Base-by-base conservation (phyloP, 2,113 vertebrate genomes). In the Gorsachius goisagi region DNA sequence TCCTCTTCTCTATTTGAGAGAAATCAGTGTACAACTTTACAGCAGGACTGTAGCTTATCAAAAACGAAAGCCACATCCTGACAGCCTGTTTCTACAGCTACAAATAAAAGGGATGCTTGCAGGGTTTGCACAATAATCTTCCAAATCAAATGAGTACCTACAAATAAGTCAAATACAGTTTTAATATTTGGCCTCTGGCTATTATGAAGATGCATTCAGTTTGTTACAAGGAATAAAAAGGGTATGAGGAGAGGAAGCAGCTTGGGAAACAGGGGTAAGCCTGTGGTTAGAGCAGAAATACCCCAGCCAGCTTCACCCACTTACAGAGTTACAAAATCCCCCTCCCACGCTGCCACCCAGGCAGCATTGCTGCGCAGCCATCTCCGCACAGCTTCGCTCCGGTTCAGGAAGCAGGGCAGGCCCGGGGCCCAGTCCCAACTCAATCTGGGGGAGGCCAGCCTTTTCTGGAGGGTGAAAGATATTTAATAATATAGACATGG, bases 331-430 rank as follows among this genome's bases (percentile, higher is more conserved):
- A 49, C 17, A 18, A 41, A 45, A n/a, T 11, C 11, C 19, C 32
- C 8, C 28, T 44, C 21, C 41, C 27, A 23, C 5, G 3, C 28
- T 63, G 28, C 35, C 0, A 11, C 27, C 28, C 15, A 7, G 44
- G 41, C 4, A 41, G 35, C 62, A 33, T 4, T 3, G 8, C 41
- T 35, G 53, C 37, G 6, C 27, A n/a, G 35, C n/a, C n/a, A 62
- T 3, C 53, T 19, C 50, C 1, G 0, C 15, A 13, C 2, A 35
- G 52, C 47, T 71, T 35, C 4, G 3, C 50, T 20, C 4, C 1
- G 49, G 37, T 27, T 30, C 41, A n/a, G 52, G n/a, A 22, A 84
- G 23, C 30, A 33, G 21, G n/a, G 18, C 8, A 32, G 44, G 81
- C 35, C 55, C 13, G 2, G 23, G 28, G 20, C 9, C 37, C 44